Base-by-base conservation (phyloP, 23 tunicate genomes). In the Clavelina lepadiformis region DNA sequence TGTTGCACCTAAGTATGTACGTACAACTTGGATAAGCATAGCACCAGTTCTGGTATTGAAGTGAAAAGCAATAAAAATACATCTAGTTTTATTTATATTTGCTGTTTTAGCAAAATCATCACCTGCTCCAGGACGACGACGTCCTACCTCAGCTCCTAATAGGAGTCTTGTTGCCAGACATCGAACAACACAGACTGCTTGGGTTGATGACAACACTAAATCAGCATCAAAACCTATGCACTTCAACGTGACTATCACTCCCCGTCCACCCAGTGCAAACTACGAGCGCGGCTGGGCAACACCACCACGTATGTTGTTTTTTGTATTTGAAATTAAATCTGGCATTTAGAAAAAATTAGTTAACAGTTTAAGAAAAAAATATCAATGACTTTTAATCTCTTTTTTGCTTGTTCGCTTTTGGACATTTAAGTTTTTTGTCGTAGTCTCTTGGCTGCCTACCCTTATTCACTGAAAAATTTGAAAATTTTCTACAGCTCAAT, bases 201-300 rank as follows among this genome's bases (percentile, higher is more conserved):
- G 25, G 19, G 21, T 5, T 5, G 5, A 46, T 26, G 20, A 46
- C 33, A 35, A 35, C 23, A 20, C 35, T 7, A 66, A 66, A 72
- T 45, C 77, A 30, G 71, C 77, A 11, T 74, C 79, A 15, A 31
- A 68, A 33, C 76, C 84, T 46, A 68, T 78, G 84, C 84, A 78
- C 13, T 78, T 49, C 49, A 75, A 78, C 35, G 64, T 78, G 37
- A 78, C 84, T 22, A 34, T 78, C 46, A 68, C 75, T 1, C 84
- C 84, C 18, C 63, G 55, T 51, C 61, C 27, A 1, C 65, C 76
- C 3, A 36, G n/a, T n/a, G n/a, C 67, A 23, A 2, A 32, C 24
- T 11, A 61, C 46, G 35, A 23, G 46, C 5, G 46, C 34, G 26
- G 13, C 46, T 3, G 67, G 24, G 49, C 49, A 11, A 11, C 49